A percentile compares a stretch with the other conserved stretches of the same genome.
Conservation (phyloP, 2,797 vertebrate genomes). For the Hydrophis major region DNA sequence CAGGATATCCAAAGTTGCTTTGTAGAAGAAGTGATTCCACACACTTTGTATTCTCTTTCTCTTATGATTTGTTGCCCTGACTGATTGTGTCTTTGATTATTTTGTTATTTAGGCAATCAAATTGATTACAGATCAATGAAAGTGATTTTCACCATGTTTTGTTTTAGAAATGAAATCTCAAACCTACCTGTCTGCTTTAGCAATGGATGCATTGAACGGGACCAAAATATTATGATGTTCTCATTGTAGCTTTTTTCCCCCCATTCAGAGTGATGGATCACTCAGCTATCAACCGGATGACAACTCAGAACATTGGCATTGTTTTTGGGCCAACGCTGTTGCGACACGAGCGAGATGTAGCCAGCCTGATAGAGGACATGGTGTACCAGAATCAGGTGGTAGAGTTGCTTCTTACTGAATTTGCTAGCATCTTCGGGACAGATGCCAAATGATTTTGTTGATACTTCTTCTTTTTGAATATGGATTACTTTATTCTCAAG, state of each 20-base stretch:
- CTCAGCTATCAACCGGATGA: conserved; percentile 85
- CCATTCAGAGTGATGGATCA: conserved; percentile 79
- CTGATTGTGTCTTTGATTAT: neutral
- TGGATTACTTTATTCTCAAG: neutral
- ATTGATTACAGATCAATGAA: neutral
- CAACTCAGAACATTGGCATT: conserved; percentile 89
- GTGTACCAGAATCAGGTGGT: conserved; percentile 88
- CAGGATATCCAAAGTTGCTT: neutral
- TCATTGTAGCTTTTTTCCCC: neutral
- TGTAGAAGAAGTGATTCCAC: neutral
- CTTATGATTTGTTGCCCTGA: neutral
- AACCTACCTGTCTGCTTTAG: neutral
- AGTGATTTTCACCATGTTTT: neutral
- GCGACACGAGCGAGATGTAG: conserved; percentile 79
- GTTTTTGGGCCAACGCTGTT: conserved; percentile 91
- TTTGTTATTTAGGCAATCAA: neutral
- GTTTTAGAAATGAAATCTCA: neutral
- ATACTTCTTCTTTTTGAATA: neutral
- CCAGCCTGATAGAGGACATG: conserved; percentile 84
- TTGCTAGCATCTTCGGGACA: conserved; percentile 37
- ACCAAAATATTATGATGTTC: neutral
- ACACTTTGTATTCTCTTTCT: neutral
- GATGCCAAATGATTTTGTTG: conserved; percentile 1
- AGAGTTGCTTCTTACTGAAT: conserved; percentile 82
- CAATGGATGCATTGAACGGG: neutral